Conservation (phyloP, 1,140 invertebrate genomes). For the Drosophila pseudoananassae region DNA sequence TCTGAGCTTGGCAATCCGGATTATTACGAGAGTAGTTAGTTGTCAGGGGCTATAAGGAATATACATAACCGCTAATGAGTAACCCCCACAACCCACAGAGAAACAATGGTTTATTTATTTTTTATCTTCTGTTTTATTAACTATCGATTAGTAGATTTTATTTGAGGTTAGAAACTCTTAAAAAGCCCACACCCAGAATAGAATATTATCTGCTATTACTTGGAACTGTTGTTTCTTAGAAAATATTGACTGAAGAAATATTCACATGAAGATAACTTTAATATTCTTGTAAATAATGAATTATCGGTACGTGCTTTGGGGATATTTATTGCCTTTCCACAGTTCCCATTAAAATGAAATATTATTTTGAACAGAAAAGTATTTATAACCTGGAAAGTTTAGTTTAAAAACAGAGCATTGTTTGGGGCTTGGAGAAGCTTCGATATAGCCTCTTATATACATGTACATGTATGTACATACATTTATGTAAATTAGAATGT, state of each 20-base stretch:
- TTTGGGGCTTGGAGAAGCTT: background rate
- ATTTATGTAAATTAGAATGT: slow-evolving; percentile 2
- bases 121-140: background rate
- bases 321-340: background rate
- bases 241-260: background rate
- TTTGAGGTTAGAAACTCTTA: background rate
- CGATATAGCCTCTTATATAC: background rate
- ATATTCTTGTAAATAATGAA: background rate
- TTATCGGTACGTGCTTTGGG: background rate
- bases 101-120: background rate
- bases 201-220: background rate
- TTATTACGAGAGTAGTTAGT: slow-evolving; percentile 13
- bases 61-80: slow-evolving; percentile 51
- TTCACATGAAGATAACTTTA: background rate
- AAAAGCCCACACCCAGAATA: background rate
- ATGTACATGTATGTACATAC: too few species aligned
- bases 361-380: background rate
- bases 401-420: background rate
- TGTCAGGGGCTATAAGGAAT: slow-evolving; percentile 9
- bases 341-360: background rate
- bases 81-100: slow-evolving; percentile 17
- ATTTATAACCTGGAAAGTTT: background rate
- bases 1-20: slow-evolving; percentile 33
- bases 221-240: background rate
- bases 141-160: background rate